Percentiles rank a stretch among this genome's conserved stretches.
These are phyloP conservation scores for Atractosteus spatula DNA, from an alignment of 2,113 vertebrate species.

Conservation along the genomic window DNA sequence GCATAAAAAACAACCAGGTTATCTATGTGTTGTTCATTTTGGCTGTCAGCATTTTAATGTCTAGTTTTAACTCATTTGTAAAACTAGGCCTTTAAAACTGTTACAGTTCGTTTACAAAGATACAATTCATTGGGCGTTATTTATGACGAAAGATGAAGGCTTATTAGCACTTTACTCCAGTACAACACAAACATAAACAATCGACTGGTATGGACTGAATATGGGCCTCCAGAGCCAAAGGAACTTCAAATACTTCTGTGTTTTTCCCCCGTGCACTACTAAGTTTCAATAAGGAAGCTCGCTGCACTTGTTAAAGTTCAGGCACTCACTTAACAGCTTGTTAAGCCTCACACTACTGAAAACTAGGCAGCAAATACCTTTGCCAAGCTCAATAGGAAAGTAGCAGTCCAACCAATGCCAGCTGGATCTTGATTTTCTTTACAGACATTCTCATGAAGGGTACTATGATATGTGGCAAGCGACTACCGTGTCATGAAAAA, in stretches of 20 bases:
- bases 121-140: too few relatives aligned
- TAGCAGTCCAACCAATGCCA: neutral
- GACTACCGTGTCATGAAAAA: too few relatives aligned
- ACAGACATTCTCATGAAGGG: neutral
- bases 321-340: slow-evolving; percentile 10
- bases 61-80: neutral
- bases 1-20: neutral
- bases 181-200: too few relatives aligned
- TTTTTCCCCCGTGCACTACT: neutral
- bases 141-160: too few relatives aligned
- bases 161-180: too few relatives aligned
- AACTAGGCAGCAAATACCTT: neutral
- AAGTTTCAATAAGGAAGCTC: neutral
- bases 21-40: neutral
- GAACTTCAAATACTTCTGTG: neutral
- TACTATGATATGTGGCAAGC: neutral
- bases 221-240: neutral
- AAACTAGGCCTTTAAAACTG: too few relatives aligned
- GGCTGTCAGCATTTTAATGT: neutral
- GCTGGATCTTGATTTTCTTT: neutral
- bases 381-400: slow-evolving; percentile 6
- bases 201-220: too few relatives aligned
- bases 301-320: slow-evolving; percentile 1
- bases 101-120: too few relatives aligned
- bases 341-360: neutral